Conservation (phyloP, 53 echinoderm and acorn worm species). For the Holothuria leucospilota region DNA sequence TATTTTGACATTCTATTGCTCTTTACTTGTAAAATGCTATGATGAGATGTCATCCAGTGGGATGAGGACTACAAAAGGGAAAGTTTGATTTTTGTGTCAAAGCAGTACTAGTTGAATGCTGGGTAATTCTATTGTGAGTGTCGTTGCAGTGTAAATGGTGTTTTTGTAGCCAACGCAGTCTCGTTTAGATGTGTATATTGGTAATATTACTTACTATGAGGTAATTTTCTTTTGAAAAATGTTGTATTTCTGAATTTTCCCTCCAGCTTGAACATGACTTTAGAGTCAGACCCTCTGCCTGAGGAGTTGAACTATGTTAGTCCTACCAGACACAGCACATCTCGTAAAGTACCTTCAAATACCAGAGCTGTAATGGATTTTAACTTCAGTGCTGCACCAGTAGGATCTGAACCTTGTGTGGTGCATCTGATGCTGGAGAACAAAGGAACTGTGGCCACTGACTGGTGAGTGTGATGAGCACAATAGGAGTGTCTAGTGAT, state of each 20-base stretch:
- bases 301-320: constrained; percentile 84
- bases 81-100: no score
- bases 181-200: no score
- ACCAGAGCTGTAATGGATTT: constrained; percentile 92
- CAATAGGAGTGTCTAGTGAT: background rate
- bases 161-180: no score
- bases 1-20: no score
- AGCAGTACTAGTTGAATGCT: no score
- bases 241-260: background rate
- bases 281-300: constrained; percentile 85
- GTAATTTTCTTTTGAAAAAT: no score
- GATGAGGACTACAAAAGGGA: no score
- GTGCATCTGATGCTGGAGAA: constrained; percentile 98
- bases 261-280: constrained; percentile 74
- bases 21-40: no score
- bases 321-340: constrained; percentile 86
- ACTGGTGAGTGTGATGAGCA: constrained; percentile 62
- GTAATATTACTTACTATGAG: no score
- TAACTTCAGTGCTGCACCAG: constrained; percentile 95
- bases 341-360: constrained; percentile 67
- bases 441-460: constrained; percentile 87
- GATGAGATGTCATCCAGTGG: no score
- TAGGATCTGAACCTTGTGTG: constrained; percentile 72
- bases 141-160: no score
- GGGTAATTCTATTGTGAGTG: no score